Base-by-base conservation (phyloP, 2,113 vertebrate genomes). In the Tragelaphus buxtoni region DNA sequence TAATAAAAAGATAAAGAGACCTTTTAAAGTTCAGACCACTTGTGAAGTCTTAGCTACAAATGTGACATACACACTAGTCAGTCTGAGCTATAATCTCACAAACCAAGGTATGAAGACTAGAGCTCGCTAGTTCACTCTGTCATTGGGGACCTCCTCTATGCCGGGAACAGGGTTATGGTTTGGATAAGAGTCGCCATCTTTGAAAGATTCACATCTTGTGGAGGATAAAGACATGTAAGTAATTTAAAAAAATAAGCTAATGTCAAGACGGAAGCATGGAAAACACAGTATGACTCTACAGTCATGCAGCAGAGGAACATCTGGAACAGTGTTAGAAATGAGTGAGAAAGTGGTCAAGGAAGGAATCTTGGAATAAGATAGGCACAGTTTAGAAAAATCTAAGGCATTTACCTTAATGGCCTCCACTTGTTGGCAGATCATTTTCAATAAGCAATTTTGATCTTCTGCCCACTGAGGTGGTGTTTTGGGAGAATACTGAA, bases 391-490 rank as follows among this genome's bases (percentile, higher is more conserved):
- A 97, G 10, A 82, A 16, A 89, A 95, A 90, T 42, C 82, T 42
- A 88, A 95, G 32, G 51, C 7, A 86, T 83, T 98, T 98, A 99
- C 99, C 99, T 99, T 99, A 95, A 99, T 99, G 39, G 99, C 99
- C 97, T 99, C 99, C 84, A 99, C 99, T 98, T 99, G 99, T 96
- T 99, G 99, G 98, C 99, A 99, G 63, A 99, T 99, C 98, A 99
- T 99, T 95, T 99, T 99, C 92, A 99, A 98, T 77, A 99, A 98
- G 95, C 97, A 99, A 98, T 99, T 99, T 95, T 99, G 99, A 98
- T 99, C 99, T 98, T 99, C 99, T 86, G 99, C 99, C 99, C 99
- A 99, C 74, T 99, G 99, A 98, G 99, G 99, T 49, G 99, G 99
- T 2, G 99, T 99, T 98, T 99, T 99, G 0, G 99, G 99, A 97